Evolutionary conservation across 2,888 invertebrate genomes (phyloP).

Genomic region (Stictocephala bisonia): DNA sequence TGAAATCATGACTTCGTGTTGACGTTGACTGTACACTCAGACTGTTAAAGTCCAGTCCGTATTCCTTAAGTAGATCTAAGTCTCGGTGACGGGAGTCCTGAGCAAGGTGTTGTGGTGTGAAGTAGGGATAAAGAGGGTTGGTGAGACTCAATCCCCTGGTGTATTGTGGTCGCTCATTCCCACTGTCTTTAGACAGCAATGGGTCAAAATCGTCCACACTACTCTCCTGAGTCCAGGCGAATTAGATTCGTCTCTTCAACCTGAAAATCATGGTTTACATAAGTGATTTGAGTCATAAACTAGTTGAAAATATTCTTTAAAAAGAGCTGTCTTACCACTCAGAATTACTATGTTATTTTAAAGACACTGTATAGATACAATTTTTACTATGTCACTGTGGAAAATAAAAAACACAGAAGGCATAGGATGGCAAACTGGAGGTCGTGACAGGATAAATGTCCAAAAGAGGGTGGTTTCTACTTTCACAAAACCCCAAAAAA

Average conservation of each 20-base stretch:
- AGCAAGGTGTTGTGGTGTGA: slow-evolving; percentile 62
- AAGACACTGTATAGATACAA: no score
- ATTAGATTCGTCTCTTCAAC: slow-evolving; percentile 70
- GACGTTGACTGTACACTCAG: slow-evolving; percentile 56
- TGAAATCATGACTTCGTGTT: slow-evolving; percentile 1
- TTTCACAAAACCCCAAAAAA: no score
- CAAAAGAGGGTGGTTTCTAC: no score
- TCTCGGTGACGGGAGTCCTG: slow-evolving; percentile 65
- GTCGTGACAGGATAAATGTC: no score
- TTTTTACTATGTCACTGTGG: no score
- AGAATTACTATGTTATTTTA: no score
- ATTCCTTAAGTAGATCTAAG: slow-evolving; percentile 77
- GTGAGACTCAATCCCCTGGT: slow-evolving; percentile 65
- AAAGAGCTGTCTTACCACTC: no score
- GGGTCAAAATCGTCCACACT: slow-evolving; percentile 78
- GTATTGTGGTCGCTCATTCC: slow-evolving; percentile 32
- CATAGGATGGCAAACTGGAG: no score
- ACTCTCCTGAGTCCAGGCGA: slow-evolving; percentile 73
- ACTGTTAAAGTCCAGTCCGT: slow-evolving; percentile 75
- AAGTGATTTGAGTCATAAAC: no score
- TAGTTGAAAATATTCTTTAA: no score
- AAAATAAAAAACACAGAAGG: no score
- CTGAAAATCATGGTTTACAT: slow-evolving; percentile 7
- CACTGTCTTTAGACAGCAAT: slow-evolving; percentile 65
- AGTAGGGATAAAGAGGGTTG: slow-evolving; percentile 68